Evolutionary conservation across 2,113 vertebrate genomes (phyloP), one percentile per base, ranked within the genome.

Genomic region (Poecile atricapillus): DNA sequence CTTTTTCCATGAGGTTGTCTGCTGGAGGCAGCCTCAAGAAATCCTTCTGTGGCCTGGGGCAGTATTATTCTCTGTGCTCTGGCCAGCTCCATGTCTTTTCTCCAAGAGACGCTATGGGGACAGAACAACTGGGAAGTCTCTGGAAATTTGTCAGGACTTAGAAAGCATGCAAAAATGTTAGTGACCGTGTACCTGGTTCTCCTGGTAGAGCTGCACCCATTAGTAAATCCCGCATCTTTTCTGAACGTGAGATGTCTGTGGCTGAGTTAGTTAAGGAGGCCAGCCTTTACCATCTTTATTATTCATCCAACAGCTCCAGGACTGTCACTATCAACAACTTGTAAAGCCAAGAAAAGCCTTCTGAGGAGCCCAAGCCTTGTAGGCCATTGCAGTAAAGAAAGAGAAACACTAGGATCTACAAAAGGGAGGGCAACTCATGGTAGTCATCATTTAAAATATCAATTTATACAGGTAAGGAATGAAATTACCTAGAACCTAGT

Each of bases 211-310:
- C 39, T 87, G 59, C 43, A 59, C 43, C 49, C 31, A 1, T 77
- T 47, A 63, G 15, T 55, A 90, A 81, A 88, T 74, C 50, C 13
- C 58, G 69, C 22, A 41, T 39, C 23, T 73, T 73, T 80, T 74
- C 59, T 74, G 22, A 59, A 55, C 0, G 0, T 2, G 3, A 80
- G 23, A 5, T 62, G 33, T 59, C 55, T 86, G 47, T 52, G 60
- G 52, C 70, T 69, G 74, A 83, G 20, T 68, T 23, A 79, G 37
- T 35, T 73, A 89, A 79, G n/a, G 46, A 81, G 46, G 4, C 30
- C 31, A 59, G n/a, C 15, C 44, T 82, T 76, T 63, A 19, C 55
- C 43, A 85, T 43, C 31, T 63, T 5, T 1, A 0, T 49, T 67
- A 25, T 43, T 65, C 65, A 80, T 65, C 53, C 88, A 84, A 30